Percentiles rank a stretch among this genome's conserved stretches.
These are phyloP conservation scores for Rhopalosiphum nymphaeae DNA, from an alignment of 2,888 invertebrate species.

Conservation along the genomic window DNA sequence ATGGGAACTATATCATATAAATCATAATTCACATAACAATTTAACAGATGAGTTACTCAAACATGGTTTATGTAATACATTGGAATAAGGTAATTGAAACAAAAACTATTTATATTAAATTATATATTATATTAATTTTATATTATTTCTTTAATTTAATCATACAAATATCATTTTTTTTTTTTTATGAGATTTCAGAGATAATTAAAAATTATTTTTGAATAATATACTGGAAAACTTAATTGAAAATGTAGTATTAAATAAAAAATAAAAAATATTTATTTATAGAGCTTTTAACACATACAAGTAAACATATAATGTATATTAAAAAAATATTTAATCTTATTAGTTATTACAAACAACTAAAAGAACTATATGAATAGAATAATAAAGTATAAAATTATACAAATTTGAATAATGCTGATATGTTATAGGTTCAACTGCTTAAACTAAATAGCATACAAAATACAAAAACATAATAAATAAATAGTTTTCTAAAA, in stretches of 20 bases:
- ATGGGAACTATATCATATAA: not conserved
- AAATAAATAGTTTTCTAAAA: constrained; percentile 23
- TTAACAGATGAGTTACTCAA: not conserved
- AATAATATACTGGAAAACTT: not conserved
- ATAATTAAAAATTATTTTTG: not conserved
- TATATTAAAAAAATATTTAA: not conserved
- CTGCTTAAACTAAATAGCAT: constrained; percentile 17
- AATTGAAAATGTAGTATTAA: not conserved
- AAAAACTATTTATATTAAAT: too few relatives aligned
- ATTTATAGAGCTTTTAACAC: not conserved
- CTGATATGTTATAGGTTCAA: not conserved
- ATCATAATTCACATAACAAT: not conserved
- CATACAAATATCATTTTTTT: not conserved
- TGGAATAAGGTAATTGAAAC: not conserved
- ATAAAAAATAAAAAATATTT: not conserved
- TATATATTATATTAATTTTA: not conserved
- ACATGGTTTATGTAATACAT: not conserved
- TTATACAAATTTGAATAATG: constrained; percentile 25
- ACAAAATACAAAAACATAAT: constrained; percentile 28
- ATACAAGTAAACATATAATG: not conserved
- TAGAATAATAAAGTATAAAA: not conserved
- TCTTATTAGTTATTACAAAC: not conserved
- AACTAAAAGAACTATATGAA: not conserved
- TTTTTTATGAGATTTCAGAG: not conserved
- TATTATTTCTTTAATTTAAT: not conserved